Percentiles rank a stretch among this genome's conserved stretches.
phyloP scores from a whole-genome alignment of 2,113 vertebrate genomes.

The Alligator mississippiensis region DNA sequence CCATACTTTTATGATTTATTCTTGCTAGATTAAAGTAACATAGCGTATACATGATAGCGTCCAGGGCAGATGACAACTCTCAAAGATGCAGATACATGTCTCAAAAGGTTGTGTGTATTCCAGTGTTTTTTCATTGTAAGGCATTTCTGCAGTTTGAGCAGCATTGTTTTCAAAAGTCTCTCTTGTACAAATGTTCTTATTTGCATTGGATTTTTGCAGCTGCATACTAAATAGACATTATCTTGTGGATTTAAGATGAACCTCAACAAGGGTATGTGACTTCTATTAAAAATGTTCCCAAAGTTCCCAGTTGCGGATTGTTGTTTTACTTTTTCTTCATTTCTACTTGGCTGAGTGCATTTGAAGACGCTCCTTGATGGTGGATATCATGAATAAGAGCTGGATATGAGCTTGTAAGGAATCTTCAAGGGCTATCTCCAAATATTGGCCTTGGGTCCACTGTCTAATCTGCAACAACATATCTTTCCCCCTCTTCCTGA shows the following conservation, averaged over 20 bases:
- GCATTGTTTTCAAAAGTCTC: not conserved
- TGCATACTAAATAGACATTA: not conserved
- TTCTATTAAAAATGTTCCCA: not conserved
- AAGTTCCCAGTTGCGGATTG: not conserved
- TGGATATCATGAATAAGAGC: not conserved
- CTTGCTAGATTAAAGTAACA: not conserved
- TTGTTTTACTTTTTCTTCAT: not conserved
- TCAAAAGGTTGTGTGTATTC: not conserved
- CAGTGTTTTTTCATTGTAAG: not conserved
- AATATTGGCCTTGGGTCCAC: fast-evolving
- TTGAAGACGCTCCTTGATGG: not conserved
- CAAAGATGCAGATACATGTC: not conserved
- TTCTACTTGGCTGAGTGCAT: not conserved
- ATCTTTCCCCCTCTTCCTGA: not conserved
- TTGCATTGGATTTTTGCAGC: not conserved
- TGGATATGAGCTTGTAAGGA: not conserved
- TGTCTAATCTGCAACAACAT: fast-evolving
- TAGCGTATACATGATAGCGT: not conserved
- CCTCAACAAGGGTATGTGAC: not conserved
- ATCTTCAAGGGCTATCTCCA: not conserved
- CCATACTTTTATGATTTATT: no score
- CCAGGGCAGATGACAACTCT: not conserved
- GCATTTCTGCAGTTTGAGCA: not conserved
- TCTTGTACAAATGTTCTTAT: not conserved
- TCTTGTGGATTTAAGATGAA: not conserved